phyloP scores from a whole-genome alignment of 2,113 vertebrate species.

The Rallus limicola region DNA sequence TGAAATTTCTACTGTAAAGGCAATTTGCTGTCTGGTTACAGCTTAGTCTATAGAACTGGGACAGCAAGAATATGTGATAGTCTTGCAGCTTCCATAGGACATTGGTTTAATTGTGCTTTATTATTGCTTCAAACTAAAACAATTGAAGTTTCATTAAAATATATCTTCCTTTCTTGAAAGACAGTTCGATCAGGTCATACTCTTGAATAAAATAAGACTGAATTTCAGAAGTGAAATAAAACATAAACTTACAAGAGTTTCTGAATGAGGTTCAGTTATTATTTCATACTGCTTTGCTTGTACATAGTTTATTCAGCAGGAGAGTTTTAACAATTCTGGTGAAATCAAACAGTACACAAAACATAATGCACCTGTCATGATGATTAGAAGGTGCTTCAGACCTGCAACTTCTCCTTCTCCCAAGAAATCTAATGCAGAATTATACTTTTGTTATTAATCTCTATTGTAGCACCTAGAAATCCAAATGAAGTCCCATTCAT shows the following conservation, averaged over 20 bases:
- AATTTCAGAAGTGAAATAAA: not conserved
- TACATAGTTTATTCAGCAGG: not conserved
- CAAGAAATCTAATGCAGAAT: not conserved
- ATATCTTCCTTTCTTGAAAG: not conserved
- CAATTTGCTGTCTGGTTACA: not conserved
- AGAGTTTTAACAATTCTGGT: not conserved
- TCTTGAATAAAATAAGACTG: not conserved
- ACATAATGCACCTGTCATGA: not conserved
- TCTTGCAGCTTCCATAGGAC: not conserved
- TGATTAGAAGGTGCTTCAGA: not conserved
- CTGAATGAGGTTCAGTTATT: not conserved
- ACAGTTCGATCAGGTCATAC: not conserved
- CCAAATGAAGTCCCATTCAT: not conserved
- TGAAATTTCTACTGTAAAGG: not conserved
- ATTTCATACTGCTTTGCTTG: not conserved
- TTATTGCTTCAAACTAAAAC: not conserved
- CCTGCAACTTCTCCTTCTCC: not conserved
- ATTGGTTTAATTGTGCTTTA: not conserved
- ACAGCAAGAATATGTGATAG: not conserved
- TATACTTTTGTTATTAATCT: not conserved
- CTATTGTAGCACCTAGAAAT: not conserved
- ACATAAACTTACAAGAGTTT: not conserved
- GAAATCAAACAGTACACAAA: not conserved
- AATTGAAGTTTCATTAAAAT: not conserved
- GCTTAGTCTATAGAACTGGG: not conserved